These are phyloP conservation scores for Nesospiza acunhae DNA, from an alignment of 2,113 vertebrate species.

Conservation along the genomic window DNA sequence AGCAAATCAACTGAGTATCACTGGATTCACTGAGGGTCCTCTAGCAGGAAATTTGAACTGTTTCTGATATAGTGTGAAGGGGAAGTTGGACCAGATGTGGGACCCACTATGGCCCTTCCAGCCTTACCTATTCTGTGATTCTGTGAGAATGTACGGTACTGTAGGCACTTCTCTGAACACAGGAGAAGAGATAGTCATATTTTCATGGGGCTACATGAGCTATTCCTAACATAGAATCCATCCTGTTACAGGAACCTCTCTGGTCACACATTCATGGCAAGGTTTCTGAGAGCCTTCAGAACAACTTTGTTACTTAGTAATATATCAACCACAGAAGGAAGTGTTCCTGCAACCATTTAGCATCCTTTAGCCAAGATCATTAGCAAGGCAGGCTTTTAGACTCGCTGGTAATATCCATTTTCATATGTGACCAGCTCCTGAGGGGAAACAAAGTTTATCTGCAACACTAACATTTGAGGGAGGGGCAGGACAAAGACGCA, in stretches of 20 bases:
- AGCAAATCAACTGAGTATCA: background rate
- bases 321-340: background rate
- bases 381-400: background rate
- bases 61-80: background rate
- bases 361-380: background rate
- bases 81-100: background rate
- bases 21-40: background rate
- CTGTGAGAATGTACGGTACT: background rate
- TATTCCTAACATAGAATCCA: background rate
- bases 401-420: background rate
- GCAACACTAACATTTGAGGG: background rate
- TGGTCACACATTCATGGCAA: background rate
- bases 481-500: rapidly evolving
- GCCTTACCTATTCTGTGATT: background rate
- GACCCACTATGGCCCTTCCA: background rate
- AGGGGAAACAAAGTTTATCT: background rate
- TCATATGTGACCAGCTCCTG: background rate
- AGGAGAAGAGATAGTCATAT: background rate
- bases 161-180: background rate
- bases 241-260: background rate
- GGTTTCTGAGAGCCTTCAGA: background rate
- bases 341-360: background rate
- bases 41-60: background rate
- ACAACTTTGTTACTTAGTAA: background rate
- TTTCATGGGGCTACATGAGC: background rate